Percentiles rank a stretch among this genome's conserved stretches.
Conservation (phyloP, 1,140 invertebrate species). For the Platorchestia sp. region DNA sequence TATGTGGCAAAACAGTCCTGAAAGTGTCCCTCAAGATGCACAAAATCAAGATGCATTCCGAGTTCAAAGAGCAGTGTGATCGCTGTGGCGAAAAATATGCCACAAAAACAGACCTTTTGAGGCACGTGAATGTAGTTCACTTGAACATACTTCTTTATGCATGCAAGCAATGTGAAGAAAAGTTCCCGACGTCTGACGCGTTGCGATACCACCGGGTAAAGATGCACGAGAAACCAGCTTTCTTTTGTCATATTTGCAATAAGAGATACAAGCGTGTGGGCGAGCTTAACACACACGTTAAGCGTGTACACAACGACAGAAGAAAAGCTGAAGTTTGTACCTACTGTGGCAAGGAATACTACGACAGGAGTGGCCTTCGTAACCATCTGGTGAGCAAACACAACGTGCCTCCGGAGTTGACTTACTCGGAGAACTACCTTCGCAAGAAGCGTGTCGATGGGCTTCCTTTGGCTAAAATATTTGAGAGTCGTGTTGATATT, state of each 20-base stretch:
- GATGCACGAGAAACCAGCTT: slow-evolving; percentile 67
- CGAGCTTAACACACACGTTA: slow-evolving; percentile 67
- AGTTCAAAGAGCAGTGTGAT: slow-evolving; percentile 67
- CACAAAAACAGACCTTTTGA: slow-evolving; percentile 66
- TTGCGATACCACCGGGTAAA: slow-evolving; percentile 66
- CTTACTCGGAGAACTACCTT: slow-evolving; percentile 66
- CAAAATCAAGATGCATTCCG: slow-evolving; percentile 67
- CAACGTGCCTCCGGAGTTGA: slow-evolving; percentile 67
- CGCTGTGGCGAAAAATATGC: slow-evolving; percentile 67
- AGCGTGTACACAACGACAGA: slow-evolving; percentile 66
- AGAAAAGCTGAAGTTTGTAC: slow-evolving; percentile 66
- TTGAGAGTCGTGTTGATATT: slow-evolving; percentile 62
- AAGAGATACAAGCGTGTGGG: slow-evolving; percentile 67
- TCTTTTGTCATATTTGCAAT: slow-evolving; percentile 66
- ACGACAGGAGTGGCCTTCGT: slow-evolving; percentile 67
- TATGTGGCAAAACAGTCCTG: slow-evolving; percentile 67
- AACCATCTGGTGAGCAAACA: slow-evolving; percentile 67
- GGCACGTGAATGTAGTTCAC: slow-evolving; percentile 67
- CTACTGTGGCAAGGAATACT: slow-evolving; percentile 67
- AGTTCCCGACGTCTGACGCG: slow-evolving; percentile 66
- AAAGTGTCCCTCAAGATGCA: slow-evolving; percentile 67
- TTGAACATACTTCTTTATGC: slow-evolving; percentile 65
- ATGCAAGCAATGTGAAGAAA: slow-evolving; percentile 66
- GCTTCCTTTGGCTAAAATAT: slow-evolving; percentile 64
- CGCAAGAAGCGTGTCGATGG: slow-evolving; percentile 67